phyloP scores from a whole-genome alignment of 1,140 invertebrate genomes.

The Popillia japonica region DNA sequence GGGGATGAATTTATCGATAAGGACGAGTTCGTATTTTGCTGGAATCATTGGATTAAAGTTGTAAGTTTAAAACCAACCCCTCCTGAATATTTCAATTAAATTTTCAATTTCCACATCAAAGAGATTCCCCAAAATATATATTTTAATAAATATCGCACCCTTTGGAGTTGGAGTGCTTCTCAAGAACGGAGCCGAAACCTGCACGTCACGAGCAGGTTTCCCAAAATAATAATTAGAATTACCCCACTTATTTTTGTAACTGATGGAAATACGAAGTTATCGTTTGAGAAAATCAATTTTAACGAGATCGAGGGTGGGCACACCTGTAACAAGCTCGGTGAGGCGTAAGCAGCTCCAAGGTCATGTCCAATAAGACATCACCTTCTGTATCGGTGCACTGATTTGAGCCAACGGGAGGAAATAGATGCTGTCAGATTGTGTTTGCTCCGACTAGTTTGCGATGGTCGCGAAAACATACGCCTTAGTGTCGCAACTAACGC shows the following conservation, averaged over 20 bases:
- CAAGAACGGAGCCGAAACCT: too few relatives aligned
- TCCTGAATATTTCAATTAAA: too few relatives aligned
- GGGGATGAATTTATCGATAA: constrained; percentile 81
- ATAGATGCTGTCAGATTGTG: background rate
- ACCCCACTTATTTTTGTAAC: background rate
- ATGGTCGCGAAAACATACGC: too few relatives aligned
- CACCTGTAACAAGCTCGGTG: background rate
- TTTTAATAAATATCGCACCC: too few relatives aligned
- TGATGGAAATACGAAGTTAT: background rate
- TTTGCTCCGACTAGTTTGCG: too few relatives aligned
- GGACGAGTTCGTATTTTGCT: constrained; percentile 83
- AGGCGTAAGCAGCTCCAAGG: background rate
- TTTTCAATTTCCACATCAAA: too few relatives aligned
- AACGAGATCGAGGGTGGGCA: background rate
- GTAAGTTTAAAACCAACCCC: constrained; percentile 66
- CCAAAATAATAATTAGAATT: background rate
- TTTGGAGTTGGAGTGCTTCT: too few relatives aligned
- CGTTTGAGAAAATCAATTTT: background rate
- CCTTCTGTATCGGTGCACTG: background rate
- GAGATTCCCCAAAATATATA: too few relatives aligned
- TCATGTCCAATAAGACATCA: background rate
- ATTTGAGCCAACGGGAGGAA: background rate
- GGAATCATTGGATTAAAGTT: constrained; percentile 87
- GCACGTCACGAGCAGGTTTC: background rate
- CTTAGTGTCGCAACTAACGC: too few relatives aligned